Evolutionary conservation across 2,888 invertebrate species (phyloP).

Genomic region (Aphidius colemani): DNA sequence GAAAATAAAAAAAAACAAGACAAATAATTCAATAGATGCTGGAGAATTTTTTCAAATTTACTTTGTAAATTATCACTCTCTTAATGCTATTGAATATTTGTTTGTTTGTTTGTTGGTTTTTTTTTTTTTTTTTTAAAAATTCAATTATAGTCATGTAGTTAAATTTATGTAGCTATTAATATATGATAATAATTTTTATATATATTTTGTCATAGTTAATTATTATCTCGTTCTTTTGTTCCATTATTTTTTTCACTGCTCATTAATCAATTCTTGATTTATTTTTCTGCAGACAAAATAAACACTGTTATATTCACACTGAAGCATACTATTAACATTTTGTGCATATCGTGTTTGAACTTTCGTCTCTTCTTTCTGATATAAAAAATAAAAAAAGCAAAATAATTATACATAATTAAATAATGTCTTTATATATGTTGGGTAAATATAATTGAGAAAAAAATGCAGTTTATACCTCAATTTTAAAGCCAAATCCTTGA

Average conservation of each 20-base stretch:
- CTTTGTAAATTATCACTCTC: no score
- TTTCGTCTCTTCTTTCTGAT: conserved; percentile 77
- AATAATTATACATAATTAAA: not conserved
- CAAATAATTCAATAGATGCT: no score
- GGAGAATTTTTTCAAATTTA: no score
- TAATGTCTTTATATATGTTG: no score
- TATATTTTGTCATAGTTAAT: no score
- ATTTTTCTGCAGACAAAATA: conserved; percentile 91
- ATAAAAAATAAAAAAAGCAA: conserved; percentile 35
- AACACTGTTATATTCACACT: conserved; percentile 88
- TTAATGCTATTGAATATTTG: no score
- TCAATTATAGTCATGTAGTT: no score
- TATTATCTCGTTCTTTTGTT: conserved; percentile 45
- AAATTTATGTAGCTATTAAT: no score
- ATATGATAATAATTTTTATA: not conserved
- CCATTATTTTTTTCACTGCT: conserved; percentile 46
- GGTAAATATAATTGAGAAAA: conserved; percentile 14
- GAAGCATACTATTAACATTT: conserved; percentile 90
- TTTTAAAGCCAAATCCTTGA: conserved; percentile 79
- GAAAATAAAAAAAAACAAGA: no score
- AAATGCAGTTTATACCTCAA: conserved; percentile 63
- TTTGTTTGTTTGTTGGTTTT: no score
- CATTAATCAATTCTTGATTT: conserved; percentile 38
- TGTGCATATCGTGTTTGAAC: conserved; percentile 89
- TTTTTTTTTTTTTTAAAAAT: no score